Evolutionary conservation across 2,113 vertebrate species (phyloP), one percentile per base, ranked within the genome.

Genomic region (Seriola rivoliana): DNA sequence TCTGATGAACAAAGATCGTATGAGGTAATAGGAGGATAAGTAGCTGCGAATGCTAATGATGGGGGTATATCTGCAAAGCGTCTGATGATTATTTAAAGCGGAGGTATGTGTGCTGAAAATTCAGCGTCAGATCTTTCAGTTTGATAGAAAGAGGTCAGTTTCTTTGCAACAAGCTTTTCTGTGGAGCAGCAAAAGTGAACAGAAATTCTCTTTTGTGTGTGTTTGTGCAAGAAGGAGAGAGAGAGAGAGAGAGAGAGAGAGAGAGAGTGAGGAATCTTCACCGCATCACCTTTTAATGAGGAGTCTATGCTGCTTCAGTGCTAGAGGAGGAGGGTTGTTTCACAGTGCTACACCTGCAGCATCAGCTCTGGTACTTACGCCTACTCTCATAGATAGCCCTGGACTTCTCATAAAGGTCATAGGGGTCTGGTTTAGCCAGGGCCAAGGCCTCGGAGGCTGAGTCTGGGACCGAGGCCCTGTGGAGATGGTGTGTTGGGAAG

Each of bases 341-440:
- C 52, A 69, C 32, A 62, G 29, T 8, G 23, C 80, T 73, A 59
- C 81, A 76, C 71, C 89, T 66, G 84, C 79, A 77, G 32, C 4
- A 21, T n/a, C 32, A 54, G 58, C 63, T 52, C 83, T 10, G 79
- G 92, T 97, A 99, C 98, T 99, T 98, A 99, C 98, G 98, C 97
- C 97, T 98, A 97, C 96, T 99, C 96, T 99, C 98, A 98, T 97
- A 99, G 96, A 99, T 96, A 94, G 97, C 96, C 95, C 97, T 97
- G 90, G 98, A 98, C 96, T 97, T 97, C 95, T 98, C 97, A 94
- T 97, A 99, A 92, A 99, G 97, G 94, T 98, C 97, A 78, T 96
- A 99, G 8, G 98, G 98, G 91, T 99, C 97, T 70, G 98, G 97
- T 95, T 98, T 97, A 90, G 93, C 97, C 97, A 96, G 81, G 59